Evolutionary conservation across 1,140 invertebrate genomes (phyloP).

Genomic region (Leptestheria dahalacensis): DNA sequence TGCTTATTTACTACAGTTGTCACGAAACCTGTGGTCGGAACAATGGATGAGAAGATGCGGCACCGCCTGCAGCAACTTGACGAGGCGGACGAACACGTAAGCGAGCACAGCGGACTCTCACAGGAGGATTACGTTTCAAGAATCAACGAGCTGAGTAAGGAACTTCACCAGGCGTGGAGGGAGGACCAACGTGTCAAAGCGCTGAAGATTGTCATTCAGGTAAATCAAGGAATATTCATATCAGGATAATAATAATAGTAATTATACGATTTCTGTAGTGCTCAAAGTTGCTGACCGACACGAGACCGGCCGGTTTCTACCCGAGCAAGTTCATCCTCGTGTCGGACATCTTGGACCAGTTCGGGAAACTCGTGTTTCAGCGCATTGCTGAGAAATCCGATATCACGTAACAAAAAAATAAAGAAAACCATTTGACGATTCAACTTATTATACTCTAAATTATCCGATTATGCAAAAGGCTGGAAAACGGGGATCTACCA

Average conservation of each 20-base stretch:
- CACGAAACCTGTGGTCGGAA: constrained; percentile 62
- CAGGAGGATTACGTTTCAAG: constrained; percentile 80
- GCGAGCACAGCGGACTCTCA: constrained; percentile 65
- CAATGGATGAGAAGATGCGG: constrained; percentile 73
- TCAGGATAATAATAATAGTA: constrained; percentile 4
- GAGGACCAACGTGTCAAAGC: constrained; percentile 87
- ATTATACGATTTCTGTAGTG: constrained; percentile 43
- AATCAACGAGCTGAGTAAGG: constrained; percentile 78
- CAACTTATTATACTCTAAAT: background rate
- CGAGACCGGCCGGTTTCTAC: constrained; percentile 81
- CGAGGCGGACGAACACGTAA: constrained; percentile 80
- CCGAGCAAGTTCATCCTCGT: constrained; percentile 95
- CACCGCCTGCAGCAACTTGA: constrained; percentile 83
- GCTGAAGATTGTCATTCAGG: constrained; percentile 86
- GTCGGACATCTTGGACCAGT: constrained; percentile 88
- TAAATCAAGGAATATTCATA: constrained; percentile 22
- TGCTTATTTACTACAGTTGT: constrained; percentile 34
- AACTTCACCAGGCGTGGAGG: constrained; percentile 77
- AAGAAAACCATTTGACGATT: background rate
- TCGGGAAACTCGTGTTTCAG: constrained; percentile 82
- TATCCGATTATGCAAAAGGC: background rate
- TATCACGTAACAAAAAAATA: constrained; percentile 8
- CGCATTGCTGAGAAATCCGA: constrained; percentile 64
- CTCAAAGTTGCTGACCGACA: constrained; percentile 79
- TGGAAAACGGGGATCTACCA: constrained; percentile 7